phyloP scores from a whole-genome alignment of 2,888 invertebrate species.

The Drosophila peninsularis region DNA sequence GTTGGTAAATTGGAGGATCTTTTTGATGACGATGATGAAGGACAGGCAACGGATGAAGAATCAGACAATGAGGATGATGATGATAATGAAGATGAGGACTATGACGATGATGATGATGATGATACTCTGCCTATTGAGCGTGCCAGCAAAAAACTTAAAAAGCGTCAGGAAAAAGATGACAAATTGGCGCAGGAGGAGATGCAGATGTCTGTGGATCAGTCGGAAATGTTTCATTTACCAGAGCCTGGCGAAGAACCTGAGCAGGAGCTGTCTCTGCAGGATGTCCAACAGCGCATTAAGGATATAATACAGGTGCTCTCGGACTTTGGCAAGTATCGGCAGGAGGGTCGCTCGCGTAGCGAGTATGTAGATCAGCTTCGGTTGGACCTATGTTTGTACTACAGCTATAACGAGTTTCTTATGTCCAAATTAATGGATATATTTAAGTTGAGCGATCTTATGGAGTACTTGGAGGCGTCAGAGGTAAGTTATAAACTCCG shows the following conservation, averaged over 20 bases:
- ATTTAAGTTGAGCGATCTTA: conserved; percentile 93
- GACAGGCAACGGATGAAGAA: conserved; percentile 46
- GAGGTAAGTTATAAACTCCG: conserved; percentile 87
- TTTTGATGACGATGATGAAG: conserved; percentile 64
- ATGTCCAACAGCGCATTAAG: conserved; percentile 94
- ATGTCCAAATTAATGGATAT: conserved; percentile 96
- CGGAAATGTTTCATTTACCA: conserved; percentile 92
- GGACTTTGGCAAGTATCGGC: conserved; percentile 90
- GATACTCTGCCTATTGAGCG: conserved; percentile 94
- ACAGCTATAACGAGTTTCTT: conserved; percentile 98
- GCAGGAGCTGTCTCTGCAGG: conserved; percentile 90
- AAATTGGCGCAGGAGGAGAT: conserved; percentile 92
- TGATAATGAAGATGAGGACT: conserved; percentile 76
- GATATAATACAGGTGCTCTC: conserved; percentile 92
- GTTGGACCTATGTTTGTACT: conserved; percentile 95
- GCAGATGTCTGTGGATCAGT: conserved; percentile 91
- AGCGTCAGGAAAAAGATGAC: conserved; percentile 89
- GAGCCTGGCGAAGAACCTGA: conserved; percentile 90
- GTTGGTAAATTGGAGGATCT: conserved; percentile 81
- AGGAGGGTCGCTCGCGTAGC: conserved; percentile 89
- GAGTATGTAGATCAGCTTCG: conserved; percentile 93
- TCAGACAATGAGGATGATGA: background rate
- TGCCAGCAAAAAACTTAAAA: conserved; percentile 90
- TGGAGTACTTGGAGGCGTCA: conserved; percentile 98
- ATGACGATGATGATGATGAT: conserved; percentile 86